Evolutionary conservation across 2,888 invertebrate genomes (phyloP).

Genomic region (Elmis aenea): DNA sequence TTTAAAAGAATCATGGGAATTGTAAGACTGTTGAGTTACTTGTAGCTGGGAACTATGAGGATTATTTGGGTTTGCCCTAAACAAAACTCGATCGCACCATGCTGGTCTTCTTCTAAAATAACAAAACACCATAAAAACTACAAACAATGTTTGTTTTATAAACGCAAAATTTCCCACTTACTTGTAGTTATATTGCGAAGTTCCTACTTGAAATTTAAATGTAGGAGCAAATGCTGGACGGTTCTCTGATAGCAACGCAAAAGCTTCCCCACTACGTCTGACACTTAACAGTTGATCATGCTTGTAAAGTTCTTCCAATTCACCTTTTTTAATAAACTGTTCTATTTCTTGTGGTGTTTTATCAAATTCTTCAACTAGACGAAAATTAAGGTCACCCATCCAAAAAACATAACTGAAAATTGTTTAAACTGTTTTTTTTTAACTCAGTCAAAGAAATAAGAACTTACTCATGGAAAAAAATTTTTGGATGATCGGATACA

Average conservation of each 20-base stretch:
- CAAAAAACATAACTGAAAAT: conserved; percentile 82
- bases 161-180: too few relatives aligned
- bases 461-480: conserved; percentile 86
- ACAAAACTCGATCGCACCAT: conserved; percentile 91
- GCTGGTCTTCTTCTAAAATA: conserved; percentile 80
- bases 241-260: conserved; percentile 72
- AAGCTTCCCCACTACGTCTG: conserved; percentile 72
- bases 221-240: conserved; percentile 79
- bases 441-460: too few relatives aligned
- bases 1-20: conserved; percentile 68
- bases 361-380: conserved; percentile 62
- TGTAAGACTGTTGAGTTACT: conserved; percentile 70
- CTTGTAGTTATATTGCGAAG: conserved; percentile 75
- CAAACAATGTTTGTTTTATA: too few relatives aligned
- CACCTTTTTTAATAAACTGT: conserved; percentile 58
- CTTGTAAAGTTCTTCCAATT: conserved; percentile 60
- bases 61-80: conserved; percentile 75
- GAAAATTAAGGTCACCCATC: conserved; percentile 89
- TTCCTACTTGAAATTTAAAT: conserved; percentile 75
- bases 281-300: conserved; percentile 73
- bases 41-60: conserved; percentile 77
- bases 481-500: conserved; percentile 70
- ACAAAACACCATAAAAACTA: too few relatives aligned
- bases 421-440: conserved; percentile 21
- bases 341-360: conserved; percentile 65